Base-by-base conservation (phyloP, 2,888 invertebrate species). In the Alloplasta piceator region DNA sequence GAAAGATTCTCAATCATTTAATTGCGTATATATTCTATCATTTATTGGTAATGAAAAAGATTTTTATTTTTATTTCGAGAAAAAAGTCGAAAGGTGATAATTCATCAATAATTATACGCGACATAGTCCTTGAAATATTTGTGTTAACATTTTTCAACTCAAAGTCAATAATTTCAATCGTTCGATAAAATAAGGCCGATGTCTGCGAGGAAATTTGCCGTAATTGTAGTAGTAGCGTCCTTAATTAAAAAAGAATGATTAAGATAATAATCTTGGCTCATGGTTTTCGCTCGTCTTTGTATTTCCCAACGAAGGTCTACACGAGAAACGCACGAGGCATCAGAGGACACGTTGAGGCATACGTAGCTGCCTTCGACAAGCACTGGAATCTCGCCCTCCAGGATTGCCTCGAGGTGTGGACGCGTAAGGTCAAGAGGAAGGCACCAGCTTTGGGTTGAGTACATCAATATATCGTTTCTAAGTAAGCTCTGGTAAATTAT, bases 341-440 rank as follows among this genome's bases (percentile, higher is more conserved):
- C 36, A 93, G 98, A 73, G 98, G 98, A 3, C 94, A 94, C 80
- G 94, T 97, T 80, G 94, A 95, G 81, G 99, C 97, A 0, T 96
- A 94, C 85, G 92, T 98, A 38, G 94, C 95, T 14, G 97, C 97
- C 2, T 99, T 97, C 92, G 99, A 99, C 92, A 98, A 97, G 90
- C 98, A 98, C 91, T 98, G 98, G 96, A 99, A 99, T 93, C 92
- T 99, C 86, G 96, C 97, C 5, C 92, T 98, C 70, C 94, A 94
- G 75, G 97, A 98, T 90, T 97, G 97, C 1, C 94, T 95, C 39
- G 98, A 98, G 93, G 93, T 95, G 3, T 98, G 97, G 96, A 95
- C 94, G 68, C 93, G 96, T 82, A 94, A 95, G 88, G 92, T 93
- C 58, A 93, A 93, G 61, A 93, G 93, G 85, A 96, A 96, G 92